Evolutionary conservation across 1,140 invertebrate species (phyloP).

Genomic region (Apis florea): DNA sequence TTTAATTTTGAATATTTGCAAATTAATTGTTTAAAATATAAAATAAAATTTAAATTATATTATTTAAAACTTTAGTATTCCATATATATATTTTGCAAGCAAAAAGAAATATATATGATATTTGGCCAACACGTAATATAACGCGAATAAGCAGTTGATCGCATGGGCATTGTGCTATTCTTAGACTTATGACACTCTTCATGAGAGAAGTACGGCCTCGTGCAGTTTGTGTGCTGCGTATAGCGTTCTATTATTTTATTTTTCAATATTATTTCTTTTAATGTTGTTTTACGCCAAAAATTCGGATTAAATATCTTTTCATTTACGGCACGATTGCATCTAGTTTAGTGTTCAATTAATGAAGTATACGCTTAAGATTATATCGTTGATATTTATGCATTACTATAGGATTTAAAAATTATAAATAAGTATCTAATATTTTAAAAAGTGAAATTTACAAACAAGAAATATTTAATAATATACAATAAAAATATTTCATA

Average conservation of each 20-base stretch:
- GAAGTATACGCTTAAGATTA: not conserved
- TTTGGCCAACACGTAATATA: conserved; percentile 3
- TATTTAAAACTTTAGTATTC: not conserved
- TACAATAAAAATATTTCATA: not conserved
- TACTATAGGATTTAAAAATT: conserved; percentile 1
- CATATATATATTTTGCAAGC: not conserved
- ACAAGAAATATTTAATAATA: no score
- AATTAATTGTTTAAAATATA: not conserved
- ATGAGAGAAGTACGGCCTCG: not conserved
- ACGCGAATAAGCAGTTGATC: not conserved
- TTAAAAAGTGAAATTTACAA: not conserved
- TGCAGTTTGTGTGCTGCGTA: not conserved
- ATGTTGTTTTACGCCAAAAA: not conserved
- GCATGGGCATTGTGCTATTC: conserved; percentile 34
- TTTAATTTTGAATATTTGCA: not conserved
- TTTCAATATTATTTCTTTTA: not conserved
- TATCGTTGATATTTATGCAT: not conserved
- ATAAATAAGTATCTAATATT: not conserved
- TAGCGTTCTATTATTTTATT: not conserved
- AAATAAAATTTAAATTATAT: not conserved
- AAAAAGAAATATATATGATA: conserved; percentile 16
- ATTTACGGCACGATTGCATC: not conserved
- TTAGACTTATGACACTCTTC: conserved; percentile 11
- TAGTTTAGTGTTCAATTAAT: not conserved
- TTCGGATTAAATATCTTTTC: not conserved